These are phyloP conservation scores for Hyalella azteca DNA, from an alignment of 2,888 invertebrate species.

Conservation along the genomic window DNA sequence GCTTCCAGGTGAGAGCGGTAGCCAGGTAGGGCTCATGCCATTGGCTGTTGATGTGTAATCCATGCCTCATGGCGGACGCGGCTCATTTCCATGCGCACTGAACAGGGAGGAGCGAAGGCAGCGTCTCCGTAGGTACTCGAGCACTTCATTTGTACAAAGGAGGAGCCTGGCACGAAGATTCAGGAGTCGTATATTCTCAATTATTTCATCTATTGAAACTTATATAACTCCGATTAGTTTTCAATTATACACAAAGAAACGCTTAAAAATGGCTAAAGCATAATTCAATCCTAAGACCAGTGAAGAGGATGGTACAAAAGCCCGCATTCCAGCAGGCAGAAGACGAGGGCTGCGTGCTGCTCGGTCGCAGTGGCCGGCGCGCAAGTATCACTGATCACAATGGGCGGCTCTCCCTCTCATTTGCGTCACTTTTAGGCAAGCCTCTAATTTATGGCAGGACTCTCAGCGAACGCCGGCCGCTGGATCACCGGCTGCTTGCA, in stretches of 20 bases:
- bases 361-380: not conserved
- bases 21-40: not conserved
- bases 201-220: too few species aligned
- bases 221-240: too few species aligned
- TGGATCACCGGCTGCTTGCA: too few species aligned
- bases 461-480: not conserved
- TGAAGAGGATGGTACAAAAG: too few species aligned
- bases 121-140: not conserved
- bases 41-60: not conserved
- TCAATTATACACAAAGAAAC: too few species aligned
- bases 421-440: constrained; percentile 18
- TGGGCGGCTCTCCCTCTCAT: not conserved
- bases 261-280: too few species aligned
- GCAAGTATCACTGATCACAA: not conserved
- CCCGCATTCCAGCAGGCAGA: too few species aligned
- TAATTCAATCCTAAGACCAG: too few species aligned
- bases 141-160: not conserved
- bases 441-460: not conserved
- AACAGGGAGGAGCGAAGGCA: not conserved
- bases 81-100: not conserved
- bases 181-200: too few species aligned
- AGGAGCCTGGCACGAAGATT: too few species aligned
- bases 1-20: too few species aligned
- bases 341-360: too few species aligned
- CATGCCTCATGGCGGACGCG: constrained; percentile 4